phyloP scores from a whole-genome alignment of 2,888 invertebrate species.

The Gymnoscelis rufifasciata region DNA sequence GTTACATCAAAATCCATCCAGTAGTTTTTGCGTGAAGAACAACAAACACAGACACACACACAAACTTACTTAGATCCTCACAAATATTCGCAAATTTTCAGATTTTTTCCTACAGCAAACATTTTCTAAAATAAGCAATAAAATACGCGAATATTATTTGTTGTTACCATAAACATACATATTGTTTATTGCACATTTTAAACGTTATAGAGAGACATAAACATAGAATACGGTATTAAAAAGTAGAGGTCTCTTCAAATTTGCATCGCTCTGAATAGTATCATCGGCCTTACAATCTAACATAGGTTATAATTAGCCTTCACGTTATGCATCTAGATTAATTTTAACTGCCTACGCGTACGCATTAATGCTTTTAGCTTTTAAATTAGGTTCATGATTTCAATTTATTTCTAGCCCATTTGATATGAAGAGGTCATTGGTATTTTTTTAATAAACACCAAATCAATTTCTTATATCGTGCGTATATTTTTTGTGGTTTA shows the following conservation, averaged over 20 bases:
- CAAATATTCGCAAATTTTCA: too few species aligned
- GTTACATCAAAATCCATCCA: too few species aligned
- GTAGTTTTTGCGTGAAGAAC: too few species aligned
- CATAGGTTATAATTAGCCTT: conserved; percentile 22
- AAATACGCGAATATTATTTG: too few species aligned
- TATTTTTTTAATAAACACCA: too few species aligned
- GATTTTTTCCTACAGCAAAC: too few species aligned
- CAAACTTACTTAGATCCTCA: too few species aligned
- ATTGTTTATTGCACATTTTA: not conserved
- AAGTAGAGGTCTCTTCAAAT: conserved; percentile 43
- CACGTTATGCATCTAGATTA: conserved; percentile 26
- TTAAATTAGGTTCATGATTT: conserved; percentile 5
- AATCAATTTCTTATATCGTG: too few species aligned
- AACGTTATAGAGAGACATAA: not conserved
- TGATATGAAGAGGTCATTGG: not conserved
- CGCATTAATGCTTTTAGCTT: not conserved
- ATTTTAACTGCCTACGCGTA: conserved; percentile 15
- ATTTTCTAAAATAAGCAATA: too few species aligned
- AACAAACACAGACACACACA: too few species aligned
- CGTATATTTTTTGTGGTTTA: too few species aligned
- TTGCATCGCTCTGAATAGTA: conserved; percentile 51
- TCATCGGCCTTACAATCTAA: conserved; percentile 49
- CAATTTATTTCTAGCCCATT: conserved; percentile 4
- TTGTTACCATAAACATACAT: not conserved
- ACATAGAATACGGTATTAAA: conserved; percentile 11